A percentile compares a stretch with the other conserved stretches of the same genome.
Conservation (phyloP, 2,888 invertebrate species). For the Rhodophaea formosa region DNA sequence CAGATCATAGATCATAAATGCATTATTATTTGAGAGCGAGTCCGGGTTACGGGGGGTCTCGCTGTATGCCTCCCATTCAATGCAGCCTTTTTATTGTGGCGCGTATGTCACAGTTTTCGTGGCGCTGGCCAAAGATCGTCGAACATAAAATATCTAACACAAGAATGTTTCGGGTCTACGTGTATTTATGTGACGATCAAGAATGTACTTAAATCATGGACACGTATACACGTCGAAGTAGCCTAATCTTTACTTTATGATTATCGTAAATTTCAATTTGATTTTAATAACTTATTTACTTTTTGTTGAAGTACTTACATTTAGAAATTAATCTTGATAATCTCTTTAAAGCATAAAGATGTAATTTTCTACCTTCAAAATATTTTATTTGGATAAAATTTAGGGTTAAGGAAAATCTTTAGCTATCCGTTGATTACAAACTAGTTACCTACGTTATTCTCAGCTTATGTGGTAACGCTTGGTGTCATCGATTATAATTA, state of each 20-base stretch:
- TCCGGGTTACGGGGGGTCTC: constrained; percentile 71
- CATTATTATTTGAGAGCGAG: constrained; percentile 65
- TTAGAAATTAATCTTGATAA: constrained; percentile 61
- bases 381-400: constrained; percentile 35
- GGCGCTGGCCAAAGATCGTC: constrained; percentile 54
- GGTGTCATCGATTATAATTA: too few relatives aligned
- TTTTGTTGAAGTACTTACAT: constrained; percentile 48
- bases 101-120: constrained; percentile 69
- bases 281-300: constrained; percentile 76
- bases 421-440: constrained; percentile 28
- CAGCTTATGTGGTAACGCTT: neutral
- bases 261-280: constrained; percentile 74
- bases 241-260: constrained; percentile 74
- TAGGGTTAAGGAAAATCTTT: constrained; percentile 19
- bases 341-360: constrained; percentile 46
- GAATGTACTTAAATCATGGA: constrained; percentile 68
- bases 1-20: constrained; percentile 80
- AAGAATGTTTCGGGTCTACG: constrained; percentile 60
- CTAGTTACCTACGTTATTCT: constrained; percentile 24
- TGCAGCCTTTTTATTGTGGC: constrained; percentile 72
- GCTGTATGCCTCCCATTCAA: constrained; percentile 60
- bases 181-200: constrained; percentile 55
- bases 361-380: constrained; percentile 47
- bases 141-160: constrained; percentile 63
- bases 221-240: constrained; percentile 44